Percentiles rank a stretch among this genome's conserved stretches.
phyloP scores from a whole-genome alignment of 2,888 invertebrate species.

The Morpho helenor region DNA sequence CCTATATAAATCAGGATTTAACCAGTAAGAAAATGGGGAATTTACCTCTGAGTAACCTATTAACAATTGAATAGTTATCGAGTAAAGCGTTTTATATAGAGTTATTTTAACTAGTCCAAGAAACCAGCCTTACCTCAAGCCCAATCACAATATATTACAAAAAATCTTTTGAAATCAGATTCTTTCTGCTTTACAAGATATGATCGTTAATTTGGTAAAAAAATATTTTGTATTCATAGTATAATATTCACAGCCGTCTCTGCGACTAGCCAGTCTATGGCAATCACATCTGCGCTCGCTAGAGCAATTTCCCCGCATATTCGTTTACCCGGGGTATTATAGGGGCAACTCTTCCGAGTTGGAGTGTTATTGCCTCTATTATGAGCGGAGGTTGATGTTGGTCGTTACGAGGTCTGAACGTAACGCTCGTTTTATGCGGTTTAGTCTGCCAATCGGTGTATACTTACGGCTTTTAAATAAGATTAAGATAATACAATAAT shows the following conservation, averaged over 20 bases:
- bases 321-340: slow-evolving; percentile 74
- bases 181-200: too few relatives aligned
- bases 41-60: too few relatives aligned
- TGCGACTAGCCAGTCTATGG: slow-evolving; percentile 17
- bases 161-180: too few relatives aligned
- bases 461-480: slow-evolving; percentile 3
- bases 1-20: too few relatives aligned
- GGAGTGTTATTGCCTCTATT: slow-evolving; percentile 71
- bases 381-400: slow-evolving; percentile 54
- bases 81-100: too few relatives aligned
- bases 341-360: slow-evolving; percentile 66
- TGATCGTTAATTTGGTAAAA: too few relatives aligned
- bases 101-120: too few relatives aligned
- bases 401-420: slow-evolving; percentile 36
- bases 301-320: slow-evolving; percentile 74
- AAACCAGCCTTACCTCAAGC: too few relatives aligned
- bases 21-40: too few relatives aligned
- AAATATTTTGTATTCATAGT: too few relatives aligned
- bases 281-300: slow-evolving; percentile 69
- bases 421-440: slow-evolving; percentile 31
- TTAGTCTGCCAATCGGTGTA: slow-evolving; percentile 15
- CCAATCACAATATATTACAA: too few relatives aligned
- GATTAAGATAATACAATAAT: not conserved
- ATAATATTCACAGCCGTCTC: not conserved
- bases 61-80: too few relatives aligned